Evolutionary conservation across 2,113 vertebrate species (phyloP).

Genomic region (Triplophysa tibetana): DNA sequence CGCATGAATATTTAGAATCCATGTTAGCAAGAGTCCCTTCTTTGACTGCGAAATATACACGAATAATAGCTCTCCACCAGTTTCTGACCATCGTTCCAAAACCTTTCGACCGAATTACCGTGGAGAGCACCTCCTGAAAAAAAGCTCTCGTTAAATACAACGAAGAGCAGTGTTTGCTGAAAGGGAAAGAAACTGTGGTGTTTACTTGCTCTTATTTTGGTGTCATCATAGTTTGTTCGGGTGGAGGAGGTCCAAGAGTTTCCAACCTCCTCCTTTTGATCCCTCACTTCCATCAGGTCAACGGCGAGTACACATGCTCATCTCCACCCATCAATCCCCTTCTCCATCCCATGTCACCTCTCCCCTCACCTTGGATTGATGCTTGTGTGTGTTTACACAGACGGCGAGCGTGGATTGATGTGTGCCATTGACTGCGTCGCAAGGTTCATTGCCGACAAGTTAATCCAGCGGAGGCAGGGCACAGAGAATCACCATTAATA

Average conservation of each 20-base stretch:
- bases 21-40: background rate
- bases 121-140: background rate
- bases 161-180: background rate
- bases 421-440: constrained; percentile 60
- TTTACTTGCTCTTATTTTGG: background rate
- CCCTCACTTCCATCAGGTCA: background rate
- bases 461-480: constrained; percentile 60
- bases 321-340: constrained; percentile 47
- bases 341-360: constrained; percentile 51
- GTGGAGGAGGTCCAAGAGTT: background rate
- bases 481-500: constrained; percentile 59
- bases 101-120: background rate
- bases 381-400: constrained; percentile 49
- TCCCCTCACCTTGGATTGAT: constrained; percentile 62
- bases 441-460: constrained; percentile 67
- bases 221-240: background rate
- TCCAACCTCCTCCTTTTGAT: background rate
- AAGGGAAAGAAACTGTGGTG: constrained; percentile 5
- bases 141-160: background rate
- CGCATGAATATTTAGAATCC: background rate
- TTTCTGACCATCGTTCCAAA: background rate
- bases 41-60: background rate
- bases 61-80: background rate
- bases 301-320: constrained; percentile 3
- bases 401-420: constrained; percentile 60